Evolutionary conservation across 2,113 vertebrate species (phyloP).

Genomic region (Platysteira castanea): DNA sequence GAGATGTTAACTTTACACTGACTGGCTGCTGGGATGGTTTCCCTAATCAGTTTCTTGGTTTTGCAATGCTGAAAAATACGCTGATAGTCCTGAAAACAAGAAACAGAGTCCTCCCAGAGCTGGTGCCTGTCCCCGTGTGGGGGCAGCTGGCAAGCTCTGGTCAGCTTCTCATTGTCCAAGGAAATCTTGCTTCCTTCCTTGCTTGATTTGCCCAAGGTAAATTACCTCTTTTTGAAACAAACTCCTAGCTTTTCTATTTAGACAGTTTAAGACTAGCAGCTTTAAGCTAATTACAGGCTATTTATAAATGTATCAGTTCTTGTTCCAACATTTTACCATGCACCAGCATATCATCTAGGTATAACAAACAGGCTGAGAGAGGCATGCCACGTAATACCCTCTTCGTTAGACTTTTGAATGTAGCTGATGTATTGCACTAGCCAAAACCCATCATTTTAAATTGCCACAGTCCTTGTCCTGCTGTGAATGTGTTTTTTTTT

Average conservation of each 20-base stretch:
- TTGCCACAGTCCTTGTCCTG: conserved; percentile 61
- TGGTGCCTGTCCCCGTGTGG: fast-evolving
- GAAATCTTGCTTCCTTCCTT: background rate
- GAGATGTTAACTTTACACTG: background rate
- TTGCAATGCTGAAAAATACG: background rate
- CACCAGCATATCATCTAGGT: conserved; percentile 54
- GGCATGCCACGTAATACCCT: conserved; percentile 53
- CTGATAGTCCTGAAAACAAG: background rate
- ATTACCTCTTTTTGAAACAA: conserved; percentile 7
- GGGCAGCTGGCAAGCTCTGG: background rate
- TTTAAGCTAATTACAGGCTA: conserved; percentile 45
- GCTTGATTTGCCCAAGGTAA: conserved; percentile 20
- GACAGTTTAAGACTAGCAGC: background rate
- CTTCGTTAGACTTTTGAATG: conserved; percentile 53
- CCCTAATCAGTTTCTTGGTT: background rate
- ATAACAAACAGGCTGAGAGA: conserved; percentile 66
- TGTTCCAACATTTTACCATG: conserved; percentile 51
- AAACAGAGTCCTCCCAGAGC: background rate
- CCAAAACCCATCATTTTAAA: conserved; percentile 60
- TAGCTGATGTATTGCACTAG: conserved; percentile 19
- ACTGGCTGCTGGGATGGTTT: background rate
- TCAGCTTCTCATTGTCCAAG: background rate
- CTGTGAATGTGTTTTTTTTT: background rate
- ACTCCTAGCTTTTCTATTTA: conserved; percentile 6
- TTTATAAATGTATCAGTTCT: conserved; percentile 43